Conservation (phyloP, 2,797 vertebrate genomes). For the Protosalanx chinensis region DNA sequence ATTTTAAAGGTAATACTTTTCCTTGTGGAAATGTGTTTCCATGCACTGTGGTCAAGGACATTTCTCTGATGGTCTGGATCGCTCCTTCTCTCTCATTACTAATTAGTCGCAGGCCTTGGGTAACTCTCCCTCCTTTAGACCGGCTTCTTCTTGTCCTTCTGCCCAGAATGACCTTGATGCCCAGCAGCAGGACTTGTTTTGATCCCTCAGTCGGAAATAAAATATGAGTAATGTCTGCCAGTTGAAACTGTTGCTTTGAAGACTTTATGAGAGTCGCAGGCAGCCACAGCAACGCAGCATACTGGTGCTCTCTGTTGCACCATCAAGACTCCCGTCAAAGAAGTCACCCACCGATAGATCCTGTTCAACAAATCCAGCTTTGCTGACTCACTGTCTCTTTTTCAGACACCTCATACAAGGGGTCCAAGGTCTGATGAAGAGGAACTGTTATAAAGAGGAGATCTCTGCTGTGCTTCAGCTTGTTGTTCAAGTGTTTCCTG, state of each 20-base stretch:
- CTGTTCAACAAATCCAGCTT: too few species aligned
- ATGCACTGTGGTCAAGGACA: background rate
- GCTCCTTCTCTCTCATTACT: conserved; percentile 41
- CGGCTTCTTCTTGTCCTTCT: conserved; percentile 36
- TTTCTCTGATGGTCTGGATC: background rate
- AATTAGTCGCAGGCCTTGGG: conserved; percentile 48
- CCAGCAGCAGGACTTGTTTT: conserved; percentile 36
- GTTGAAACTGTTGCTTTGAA: conserved; percentile 29
- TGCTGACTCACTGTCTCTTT: too few species aligned
- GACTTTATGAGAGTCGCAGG: background rate
- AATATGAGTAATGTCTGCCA: conserved; percentile 41
- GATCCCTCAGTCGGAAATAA: conserved; percentile 44
- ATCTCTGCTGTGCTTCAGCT: background rate
- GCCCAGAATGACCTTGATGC: conserved; percentile 45
- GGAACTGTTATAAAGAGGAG: background rate
- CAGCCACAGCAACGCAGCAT: too few species aligned
- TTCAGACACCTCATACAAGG: background rate
- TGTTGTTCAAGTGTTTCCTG: conserved; percentile 4
- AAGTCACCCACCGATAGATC: too few species aligned
- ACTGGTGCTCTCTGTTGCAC: too few species aligned
- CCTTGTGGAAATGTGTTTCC: background rate
- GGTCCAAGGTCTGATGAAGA: background rate
- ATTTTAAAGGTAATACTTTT: background rate
- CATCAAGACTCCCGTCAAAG: too few species aligned
- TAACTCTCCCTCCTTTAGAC: conserved; percentile 47